Evolutionary conservation across 2,888 invertebrate species (phyloP).

Genomic region (Zhengitettix transpicula): DNA sequence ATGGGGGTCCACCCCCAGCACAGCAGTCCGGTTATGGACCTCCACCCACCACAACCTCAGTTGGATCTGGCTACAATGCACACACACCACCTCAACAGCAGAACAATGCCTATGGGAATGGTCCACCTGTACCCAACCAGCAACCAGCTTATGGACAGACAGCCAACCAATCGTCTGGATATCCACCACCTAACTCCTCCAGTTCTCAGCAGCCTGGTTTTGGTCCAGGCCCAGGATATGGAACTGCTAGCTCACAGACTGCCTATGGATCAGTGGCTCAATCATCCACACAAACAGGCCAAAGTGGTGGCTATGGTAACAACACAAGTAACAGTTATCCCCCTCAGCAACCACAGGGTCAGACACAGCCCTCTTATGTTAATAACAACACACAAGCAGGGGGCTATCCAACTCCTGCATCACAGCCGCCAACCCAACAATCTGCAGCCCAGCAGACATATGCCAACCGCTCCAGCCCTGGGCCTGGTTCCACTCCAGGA

Average conservation of each 20-base stretch:
- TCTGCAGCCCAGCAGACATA: constrained; percentile 21
- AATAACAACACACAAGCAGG: neutral
- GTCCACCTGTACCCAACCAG: constrained; percentile 36
- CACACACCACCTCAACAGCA: constrained; percentile 12
- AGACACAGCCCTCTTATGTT: neutral
- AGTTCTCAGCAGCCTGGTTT: constrained; percentile 5
- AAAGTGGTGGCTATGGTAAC: constrained; percentile 23
- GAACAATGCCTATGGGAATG: constrained; percentile 28
- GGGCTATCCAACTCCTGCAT: neutral
- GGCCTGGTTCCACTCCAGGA: constrained; percentile 17
- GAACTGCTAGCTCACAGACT: constrained; percentile 25
- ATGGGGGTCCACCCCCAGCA: constrained; percentile 26
- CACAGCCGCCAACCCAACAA: constrained; percentile 24
- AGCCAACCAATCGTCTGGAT: constrained; percentile 45
- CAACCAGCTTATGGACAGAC: constrained; percentile 44
- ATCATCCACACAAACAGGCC: constrained; percentile 35
- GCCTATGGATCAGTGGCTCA: constrained; percentile 38
- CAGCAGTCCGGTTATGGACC: constrained; percentile 22
- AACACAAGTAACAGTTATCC: neutral
- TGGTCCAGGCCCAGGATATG: constrained; percentile 12
- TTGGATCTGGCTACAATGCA: constrained; percentile 7
- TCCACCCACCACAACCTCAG: constrained; percentile 11
- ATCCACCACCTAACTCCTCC: constrained; percentile 29
- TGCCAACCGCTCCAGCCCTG: constrained; percentile 37
- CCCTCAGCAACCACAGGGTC: neutral